phyloP scores from a whole-genome alignment of 1,140 invertebrate species.

The Thaumetopoea pityocampa region DNA sequence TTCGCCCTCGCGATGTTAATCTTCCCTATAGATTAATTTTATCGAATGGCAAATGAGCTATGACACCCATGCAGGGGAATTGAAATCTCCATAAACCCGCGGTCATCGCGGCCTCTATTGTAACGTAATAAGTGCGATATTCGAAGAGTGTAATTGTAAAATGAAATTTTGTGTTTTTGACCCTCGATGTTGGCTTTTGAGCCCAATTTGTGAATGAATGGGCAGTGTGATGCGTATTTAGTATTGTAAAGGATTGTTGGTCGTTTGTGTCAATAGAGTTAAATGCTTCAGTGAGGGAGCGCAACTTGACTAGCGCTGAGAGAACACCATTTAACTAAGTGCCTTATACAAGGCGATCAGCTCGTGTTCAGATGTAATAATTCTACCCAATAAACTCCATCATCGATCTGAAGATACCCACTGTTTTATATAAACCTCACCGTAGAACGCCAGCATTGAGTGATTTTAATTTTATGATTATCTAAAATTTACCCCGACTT shows the following conservation, averaged over 20 bases:
- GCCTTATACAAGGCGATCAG: too few relatives aligned
- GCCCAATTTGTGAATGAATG: slow-evolving; percentile 65
- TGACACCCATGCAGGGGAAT: slow-evolving; percentile 50
- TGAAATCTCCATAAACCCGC: slow-evolving; percentile 24
- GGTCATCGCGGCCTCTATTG: slow-evolving; percentile 14
- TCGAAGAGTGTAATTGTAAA: slow-evolving; percentile 6
- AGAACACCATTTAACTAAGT: too few relatives aligned
- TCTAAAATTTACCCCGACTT: too few relatives aligned
- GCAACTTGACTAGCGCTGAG: too few relatives aligned
- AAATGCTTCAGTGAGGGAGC: slow-evolving; percentile 6
- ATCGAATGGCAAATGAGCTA: slow-evolving; percentile 70
- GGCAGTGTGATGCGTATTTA: slow-evolving; percentile 43
- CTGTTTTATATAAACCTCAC: too few relatives aligned
- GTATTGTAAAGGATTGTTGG: slow-evolving; percentile 48
- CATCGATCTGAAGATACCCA: too few relatives aligned
- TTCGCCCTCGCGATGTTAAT: slow-evolving; percentile 32
- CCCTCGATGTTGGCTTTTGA: slow-evolving; percentile 62
- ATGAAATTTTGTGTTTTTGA: slow-evolving; percentile 29
- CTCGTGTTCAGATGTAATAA: too few relatives aligned
- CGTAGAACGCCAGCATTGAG: too few relatives aligned
- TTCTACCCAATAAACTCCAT: too few relatives aligned
- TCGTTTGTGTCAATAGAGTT: slow-evolving; percentile 13
- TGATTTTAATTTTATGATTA: too few relatives aligned
- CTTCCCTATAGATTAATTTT: slow-evolving; percentile 59
- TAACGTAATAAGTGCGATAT: slow-evolving; percentile 26